A percentile compares a stretch with the other conserved stretches of the same genome.
phyloP scores from a whole-genome alignment of 2,113 vertebrate genomes.

The Recurvirostra avosetta region DNA sequence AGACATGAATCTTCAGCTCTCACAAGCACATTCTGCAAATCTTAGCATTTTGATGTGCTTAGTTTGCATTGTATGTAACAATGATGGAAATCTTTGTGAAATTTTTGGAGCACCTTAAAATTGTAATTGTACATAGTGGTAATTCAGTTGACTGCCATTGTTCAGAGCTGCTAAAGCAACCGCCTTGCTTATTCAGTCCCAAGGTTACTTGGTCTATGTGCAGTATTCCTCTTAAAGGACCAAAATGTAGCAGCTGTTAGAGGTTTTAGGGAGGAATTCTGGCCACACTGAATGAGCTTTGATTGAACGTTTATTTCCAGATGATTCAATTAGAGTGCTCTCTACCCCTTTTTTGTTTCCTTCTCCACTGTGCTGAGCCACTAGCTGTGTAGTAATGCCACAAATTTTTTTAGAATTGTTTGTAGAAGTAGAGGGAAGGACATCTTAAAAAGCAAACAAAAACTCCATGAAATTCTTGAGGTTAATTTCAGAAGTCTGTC shows the following conservation, averaged over 20 bases:
- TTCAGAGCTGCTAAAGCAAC: background rate
- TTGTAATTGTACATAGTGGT: background rate
- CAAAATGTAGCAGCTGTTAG: background rate
- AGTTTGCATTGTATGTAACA: background rate
- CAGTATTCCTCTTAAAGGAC: background rate
- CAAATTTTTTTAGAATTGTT: background rate
- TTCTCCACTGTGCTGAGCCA: background rate
- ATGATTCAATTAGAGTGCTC: background rate
- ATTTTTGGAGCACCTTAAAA: background rate
- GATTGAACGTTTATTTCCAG: background rate
- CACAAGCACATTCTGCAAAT: background rate
- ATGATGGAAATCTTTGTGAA: background rate
- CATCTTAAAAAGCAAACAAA: background rate
- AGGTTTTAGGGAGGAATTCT: background rate
- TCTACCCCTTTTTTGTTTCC: background rate
- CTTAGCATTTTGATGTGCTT: background rate
- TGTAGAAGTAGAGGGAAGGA: background rate
- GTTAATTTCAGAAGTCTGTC: background rate
- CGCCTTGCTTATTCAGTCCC: background rate
- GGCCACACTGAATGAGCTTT: background rate
- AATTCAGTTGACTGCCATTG: background rate
- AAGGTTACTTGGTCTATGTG: background rate
- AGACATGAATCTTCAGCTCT: background rate
- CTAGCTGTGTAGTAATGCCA: background rate
- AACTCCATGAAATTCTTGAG: background rate